Conservation (phyloP, 2,888 invertebrate genomes). For the Theretra japonica region DNA sequence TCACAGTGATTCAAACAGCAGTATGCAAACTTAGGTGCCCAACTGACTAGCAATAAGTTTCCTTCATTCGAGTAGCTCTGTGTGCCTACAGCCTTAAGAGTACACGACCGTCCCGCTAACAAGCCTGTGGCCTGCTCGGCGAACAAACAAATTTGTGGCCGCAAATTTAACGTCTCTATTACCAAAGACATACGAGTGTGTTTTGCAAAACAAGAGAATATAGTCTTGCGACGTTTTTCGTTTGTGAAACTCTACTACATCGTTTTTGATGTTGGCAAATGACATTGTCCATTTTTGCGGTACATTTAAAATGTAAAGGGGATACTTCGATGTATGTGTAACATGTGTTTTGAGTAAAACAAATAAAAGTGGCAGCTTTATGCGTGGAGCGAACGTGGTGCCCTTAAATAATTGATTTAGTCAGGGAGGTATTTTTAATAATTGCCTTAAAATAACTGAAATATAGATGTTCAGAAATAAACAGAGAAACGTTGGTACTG, state of each 20-base stretch:
- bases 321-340: not conserved
- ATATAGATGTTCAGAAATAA: too few species aligned
- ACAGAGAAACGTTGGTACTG: too few species aligned
- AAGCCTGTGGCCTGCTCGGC: conserved; percentile 29
- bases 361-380: too few species aligned
- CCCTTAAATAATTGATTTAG: too few species aligned
- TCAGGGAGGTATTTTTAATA: too few species aligned
- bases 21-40: not conserved
- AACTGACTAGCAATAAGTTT: not conserved
- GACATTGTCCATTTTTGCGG: not conserved
- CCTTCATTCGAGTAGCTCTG: not conserved
- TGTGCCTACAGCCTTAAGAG: not conserved
- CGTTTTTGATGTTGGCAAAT: not conserved
- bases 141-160: conserved; percentile 33
- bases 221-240: not conserved
- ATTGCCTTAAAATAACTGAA: too few species aligned
- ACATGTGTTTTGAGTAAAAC: too few species aligned
- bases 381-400: too few species aligned
- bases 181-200: not conserved
- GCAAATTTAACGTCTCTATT: conserved; percentile 32
- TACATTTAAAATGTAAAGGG: not conserved
- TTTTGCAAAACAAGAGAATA: not conserved
- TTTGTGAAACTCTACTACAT: not conserved
- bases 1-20: not conserved
- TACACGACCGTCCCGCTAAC: conserved; percentile 24